Evolutionary conservation across 2,113 vertebrate genomes (phyloP).

Genomic region (Bubo scandiacus): DNA sequence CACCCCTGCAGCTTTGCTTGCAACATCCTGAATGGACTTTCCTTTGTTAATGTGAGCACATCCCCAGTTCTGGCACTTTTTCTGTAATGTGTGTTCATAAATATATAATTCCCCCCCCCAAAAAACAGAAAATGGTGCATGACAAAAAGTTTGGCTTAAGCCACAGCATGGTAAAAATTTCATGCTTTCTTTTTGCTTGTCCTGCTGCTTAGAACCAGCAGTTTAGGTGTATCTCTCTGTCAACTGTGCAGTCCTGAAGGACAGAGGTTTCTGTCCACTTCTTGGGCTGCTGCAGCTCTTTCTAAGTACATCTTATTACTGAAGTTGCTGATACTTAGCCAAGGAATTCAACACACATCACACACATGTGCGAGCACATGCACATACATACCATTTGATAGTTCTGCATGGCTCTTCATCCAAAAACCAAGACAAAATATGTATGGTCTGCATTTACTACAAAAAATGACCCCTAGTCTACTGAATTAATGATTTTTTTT

Average conservation of each 20-base stretch:
- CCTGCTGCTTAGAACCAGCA: background rate
- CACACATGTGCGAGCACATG: accelerated
- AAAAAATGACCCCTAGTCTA: background rate
- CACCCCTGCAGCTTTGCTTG: background rate
- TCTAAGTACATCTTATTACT: background rate
- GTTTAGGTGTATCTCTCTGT: background rate
- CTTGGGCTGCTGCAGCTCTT: background rate
- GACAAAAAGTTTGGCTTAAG: background rate
- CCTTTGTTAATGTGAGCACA: background rate
- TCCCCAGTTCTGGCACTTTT: background rate
- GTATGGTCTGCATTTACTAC: background rate
- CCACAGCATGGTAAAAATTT: background rate
- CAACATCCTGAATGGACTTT: background rate
- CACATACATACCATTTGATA: background rate
- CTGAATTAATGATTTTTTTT: background rate
- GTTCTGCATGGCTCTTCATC: background rate
- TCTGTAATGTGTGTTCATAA: background rate
- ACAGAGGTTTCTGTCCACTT: background rate
- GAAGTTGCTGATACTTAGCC: background rate
- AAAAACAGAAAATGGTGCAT: too few species aligned
- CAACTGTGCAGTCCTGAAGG: background rate
- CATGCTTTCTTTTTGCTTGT: background rate
- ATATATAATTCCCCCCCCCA: background rate
- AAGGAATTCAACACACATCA: background rate
- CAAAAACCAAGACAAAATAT: background rate